Evolutionary conservation across 2,888 invertebrate species (phyloP), one percentile per base, ranked within the genome.

Genomic region (Nomada ferruginata): DNA sequence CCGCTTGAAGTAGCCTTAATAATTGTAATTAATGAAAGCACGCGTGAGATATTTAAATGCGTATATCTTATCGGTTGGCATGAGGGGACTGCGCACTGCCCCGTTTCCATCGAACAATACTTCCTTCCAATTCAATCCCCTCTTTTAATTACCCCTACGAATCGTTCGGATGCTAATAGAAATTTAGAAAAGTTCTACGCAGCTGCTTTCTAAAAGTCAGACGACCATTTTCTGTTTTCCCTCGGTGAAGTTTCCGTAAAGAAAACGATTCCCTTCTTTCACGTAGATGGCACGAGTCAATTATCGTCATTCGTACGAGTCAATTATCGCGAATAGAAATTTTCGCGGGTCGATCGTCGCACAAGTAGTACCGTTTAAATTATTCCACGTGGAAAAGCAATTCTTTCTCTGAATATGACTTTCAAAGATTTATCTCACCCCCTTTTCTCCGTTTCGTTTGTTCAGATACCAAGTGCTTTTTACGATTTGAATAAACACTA

Each of bases 1-100:
- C 85, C 81, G 87, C 88, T 87, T 87, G 65, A 85, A 88, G 87
- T 87, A 87, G 87, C 88, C 87, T 87, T 88, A 80, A 86, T 85
- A 86, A 81, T 80, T 85, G 88, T 88, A 88, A 87, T 85, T 86
- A 80, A 78, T 60, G 44, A 78, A 77, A 50, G 71, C 72, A 74
- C 70, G 83, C 76, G 74, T 68, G 83, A 73, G 55, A 36, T 52
- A 36, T 61, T 50, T 5, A 73, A 47, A 29, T 42, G 55, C 77
- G 66, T 71, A 18, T 36, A 60, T 61, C 42, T 59, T 63, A 73
- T 74, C 65, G 85, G 70, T 72, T 73, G 71, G 64, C 66, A 52
- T 75, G 77, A 84, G 79, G 52, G 52, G 61, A 83, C 26, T 15
- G 26, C 57, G 59, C 53, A 47, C 36, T 59, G 63, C 36, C 29